Conservation (phyloP, 2,888 invertebrate species). For the Craniophora ligustri region DNA sequence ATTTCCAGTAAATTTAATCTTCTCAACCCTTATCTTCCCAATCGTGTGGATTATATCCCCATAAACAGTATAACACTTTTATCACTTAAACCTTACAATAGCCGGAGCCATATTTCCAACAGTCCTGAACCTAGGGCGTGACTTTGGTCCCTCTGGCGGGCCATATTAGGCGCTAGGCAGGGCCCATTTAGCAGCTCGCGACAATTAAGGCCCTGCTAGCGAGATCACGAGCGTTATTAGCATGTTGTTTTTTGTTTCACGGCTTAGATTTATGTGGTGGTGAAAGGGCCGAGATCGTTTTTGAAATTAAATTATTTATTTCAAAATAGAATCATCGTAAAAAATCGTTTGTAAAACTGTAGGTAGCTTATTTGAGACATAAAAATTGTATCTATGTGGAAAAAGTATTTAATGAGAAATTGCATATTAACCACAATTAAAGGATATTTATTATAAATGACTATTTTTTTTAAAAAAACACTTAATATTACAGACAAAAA, state of each 20-base stretch:
- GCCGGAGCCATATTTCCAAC: slow-evolving; percentile 48
- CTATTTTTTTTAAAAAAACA: too few relatives aligned
- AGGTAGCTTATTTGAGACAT: too few relatives aligned
- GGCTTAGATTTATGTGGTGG: slow-evolving; percentile 25
- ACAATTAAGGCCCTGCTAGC: slow-evolving; percentile 70
- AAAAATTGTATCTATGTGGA: too few relatives aligned
- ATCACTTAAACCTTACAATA: slow-evolving; percentile 44
- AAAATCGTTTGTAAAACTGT: too few relatives aligned
- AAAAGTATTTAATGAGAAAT: too few relatives aligned
- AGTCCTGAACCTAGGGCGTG: slow-evolving; percentile 58
- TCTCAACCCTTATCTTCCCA: slow-evolving; percentile 3
- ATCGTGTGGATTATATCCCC: slow-evolving; percentile 14
- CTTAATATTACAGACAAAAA: too few relatives aligned
- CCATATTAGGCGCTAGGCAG: slow-evolving; percentile 64
- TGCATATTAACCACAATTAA: too few relatives aligned
- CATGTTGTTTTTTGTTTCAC: slow-evolving; percentile 58
- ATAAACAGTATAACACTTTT: slow-evolving; percentile 31
- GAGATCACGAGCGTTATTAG: slow-evolving; percentile 71
- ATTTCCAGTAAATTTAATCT: slow-evolving; percentile 4
- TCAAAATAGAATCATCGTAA: too few relatives aligned
- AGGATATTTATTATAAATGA: too few relatives aligned
- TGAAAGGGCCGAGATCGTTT: background rate
- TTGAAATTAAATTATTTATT: background rate
- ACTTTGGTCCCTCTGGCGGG: slow-evolving; percentile 53
- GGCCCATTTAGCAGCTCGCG: slow-evolving; percentile 65